These are phyloP conservation scores for Aphelenchoides bicaudatus DNA, from an alignment of 2,888 invertebrate genomes.

Conservation along the genomic window DNA sequence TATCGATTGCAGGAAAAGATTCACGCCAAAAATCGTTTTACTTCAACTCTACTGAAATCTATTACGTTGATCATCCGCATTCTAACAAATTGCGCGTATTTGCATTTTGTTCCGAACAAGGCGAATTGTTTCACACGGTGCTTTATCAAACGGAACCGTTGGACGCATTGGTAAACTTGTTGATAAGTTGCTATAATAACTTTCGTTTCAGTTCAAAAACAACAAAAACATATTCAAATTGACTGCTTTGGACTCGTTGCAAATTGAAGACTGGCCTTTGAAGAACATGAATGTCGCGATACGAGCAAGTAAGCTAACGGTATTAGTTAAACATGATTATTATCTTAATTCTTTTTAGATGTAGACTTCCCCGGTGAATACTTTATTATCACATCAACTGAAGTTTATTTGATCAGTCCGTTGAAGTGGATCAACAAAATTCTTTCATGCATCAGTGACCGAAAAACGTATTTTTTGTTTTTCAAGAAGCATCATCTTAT, in stretches of 20 bases:
- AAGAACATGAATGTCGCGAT: not conserved
- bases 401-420: constrained; percentile 6
- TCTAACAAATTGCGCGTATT: constrained; percentile 21
- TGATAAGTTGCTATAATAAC: not conserved
- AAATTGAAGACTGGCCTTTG: constrained; percentile 12
- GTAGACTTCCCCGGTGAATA: not conserved
- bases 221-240: constrained; percentile 19
- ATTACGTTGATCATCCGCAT: constrained; percentile 19
- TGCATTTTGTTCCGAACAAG: constrained; percentile 21
- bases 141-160: not conserved
- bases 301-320: not conserved
- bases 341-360: constrained; percentile 1
- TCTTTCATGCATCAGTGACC: not conserved
- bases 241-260: constrained; percentile 2
- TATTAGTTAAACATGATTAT: not conserved
- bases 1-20: not conserved
- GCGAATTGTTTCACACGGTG: constrained; percentile 23
- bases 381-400: not conserved
- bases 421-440: not conserved
- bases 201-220: constrained; percentile 2
- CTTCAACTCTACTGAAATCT: constrained; percentile 15
- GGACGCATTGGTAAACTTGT: constrained; percentile 21
- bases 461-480: not conserved
- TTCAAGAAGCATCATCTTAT: not conserved
- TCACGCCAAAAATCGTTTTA: not conserved